Evolutionary conservation across 1,140 invertebrate genomes (phyloP).

Genomic region (Drosophila rufa): DNA sequence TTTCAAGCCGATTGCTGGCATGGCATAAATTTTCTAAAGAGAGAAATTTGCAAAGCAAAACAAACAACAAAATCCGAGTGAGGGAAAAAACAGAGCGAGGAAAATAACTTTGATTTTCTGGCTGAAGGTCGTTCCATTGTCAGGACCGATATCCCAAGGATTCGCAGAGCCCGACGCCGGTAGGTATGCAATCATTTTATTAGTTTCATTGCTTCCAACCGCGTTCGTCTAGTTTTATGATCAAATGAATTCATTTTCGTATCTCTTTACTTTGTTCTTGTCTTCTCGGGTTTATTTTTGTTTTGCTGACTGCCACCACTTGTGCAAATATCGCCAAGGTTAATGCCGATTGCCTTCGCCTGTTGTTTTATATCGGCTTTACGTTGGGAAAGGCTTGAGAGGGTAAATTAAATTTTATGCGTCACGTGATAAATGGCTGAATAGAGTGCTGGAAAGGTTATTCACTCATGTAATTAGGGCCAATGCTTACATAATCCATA

Average conservation of each 20-base stretch:
- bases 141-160: background rate
- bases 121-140: constrained; percentile 27
- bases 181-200: constrained; percentile 48
- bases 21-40: constrained; percentile 20
- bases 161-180: constrained; percentile 1
- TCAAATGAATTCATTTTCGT: constrained; percentile 26
- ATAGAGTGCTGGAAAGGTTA: constrained; percentile 28
- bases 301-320: constrained; percentile 39
- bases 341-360: constrained; percentile 50
- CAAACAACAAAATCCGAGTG: background rate
- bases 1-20: constrained; percentile 13
- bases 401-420: constrained; percentile 18
- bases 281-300: constrained; percentile 24
- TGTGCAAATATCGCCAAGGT: constrained; percentile 68
- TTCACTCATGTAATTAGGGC: constrained; percentile 21
- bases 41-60: constrained; percentile 18
- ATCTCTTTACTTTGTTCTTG: constrained; percentile 19
- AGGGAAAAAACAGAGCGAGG: background rate
- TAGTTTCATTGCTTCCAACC: constrained; percentile 3
- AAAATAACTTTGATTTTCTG: constrained; percentile 23
- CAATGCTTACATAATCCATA: background rate
- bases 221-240: constrained; percentile 39
- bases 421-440: constrained; percentile 66
- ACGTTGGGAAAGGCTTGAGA: constrained; percentile 36
- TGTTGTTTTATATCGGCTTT: constrained; percentile 35